Percentiles rank a stretch among this genome's conserved stretches.
Evolutionary conservation across 2,797 vertebrate species (phyloP).

Genomic region (Otolemur crassicaudatus): DNA sequence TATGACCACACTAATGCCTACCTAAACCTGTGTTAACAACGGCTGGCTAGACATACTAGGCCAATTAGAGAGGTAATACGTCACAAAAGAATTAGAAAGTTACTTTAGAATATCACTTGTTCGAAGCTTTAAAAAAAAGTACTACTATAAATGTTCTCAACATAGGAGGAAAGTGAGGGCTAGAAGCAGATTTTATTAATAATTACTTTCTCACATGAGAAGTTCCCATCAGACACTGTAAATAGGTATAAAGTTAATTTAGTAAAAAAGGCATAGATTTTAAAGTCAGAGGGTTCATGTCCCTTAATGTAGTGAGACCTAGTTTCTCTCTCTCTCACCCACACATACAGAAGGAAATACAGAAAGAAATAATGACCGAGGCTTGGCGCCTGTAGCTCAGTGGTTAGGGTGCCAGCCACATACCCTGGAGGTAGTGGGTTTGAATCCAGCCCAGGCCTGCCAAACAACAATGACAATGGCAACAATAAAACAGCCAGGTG

Average conservation of each 20-base stretch:
- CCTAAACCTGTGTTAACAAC: not conserved
- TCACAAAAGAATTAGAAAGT: conserved; percentile 40
- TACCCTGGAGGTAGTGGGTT: too few relatives aligned
- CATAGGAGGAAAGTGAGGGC: not conserved
- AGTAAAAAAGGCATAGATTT: not conserved
- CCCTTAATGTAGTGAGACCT: not conserved
- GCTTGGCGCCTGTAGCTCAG: too few relatives aligned
- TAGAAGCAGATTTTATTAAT: not conserved
- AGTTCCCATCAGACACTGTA: not conserved
- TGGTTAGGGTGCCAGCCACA: too few relatives aligned
- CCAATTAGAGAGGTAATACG: not conserved
- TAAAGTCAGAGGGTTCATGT: not conserved
- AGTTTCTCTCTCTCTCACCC: not conserved
- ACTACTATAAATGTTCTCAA: not conserved
- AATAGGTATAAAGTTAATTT: not conserved
- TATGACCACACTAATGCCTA: not conserved
- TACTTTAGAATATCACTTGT: not conserved
- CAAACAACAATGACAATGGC: too few relatives aligned
- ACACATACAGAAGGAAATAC: not conserved
- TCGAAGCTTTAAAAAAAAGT: not conserved
- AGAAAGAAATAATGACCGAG: not conserved
- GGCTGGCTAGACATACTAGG: not conserved
- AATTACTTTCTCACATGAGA: not conserved
- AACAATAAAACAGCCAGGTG: too few relatives aligned
- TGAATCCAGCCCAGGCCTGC: too few relatives aligned